Conservation (phyloP, 2,888 invertebrate species). For the Syrphus vitripennis region DNA sequence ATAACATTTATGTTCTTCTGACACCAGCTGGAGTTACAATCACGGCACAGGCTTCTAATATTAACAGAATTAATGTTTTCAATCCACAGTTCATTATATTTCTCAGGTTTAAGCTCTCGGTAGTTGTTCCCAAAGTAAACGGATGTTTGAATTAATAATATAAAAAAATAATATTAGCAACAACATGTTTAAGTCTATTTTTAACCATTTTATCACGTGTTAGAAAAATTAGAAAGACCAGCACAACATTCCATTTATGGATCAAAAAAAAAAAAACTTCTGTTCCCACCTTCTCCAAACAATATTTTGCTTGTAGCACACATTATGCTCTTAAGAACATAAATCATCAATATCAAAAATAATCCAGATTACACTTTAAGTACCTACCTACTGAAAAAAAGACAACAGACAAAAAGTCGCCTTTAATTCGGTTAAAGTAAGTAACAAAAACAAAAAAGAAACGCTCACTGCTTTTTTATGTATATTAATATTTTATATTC, state of each 20-base stretch:
- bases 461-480: background rate
- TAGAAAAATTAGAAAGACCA: background rate
- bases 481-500: background rate
- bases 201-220: background rate
- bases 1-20: too few species aligned
- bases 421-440: constrained; percentile 15
- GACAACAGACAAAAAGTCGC: constrained; percentile 35
- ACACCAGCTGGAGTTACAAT: too few species aligned
- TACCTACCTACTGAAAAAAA: constrained; percentile 31
- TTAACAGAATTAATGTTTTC: too few species aligned
- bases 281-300: background rate
- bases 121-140: too few species aligned
- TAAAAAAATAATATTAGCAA: too few species aligned
- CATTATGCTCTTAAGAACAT: constrained; percentile 22
- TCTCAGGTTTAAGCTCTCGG: too few species aligned
- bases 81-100: too few species aligned
- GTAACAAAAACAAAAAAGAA: background rate
- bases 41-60: too few species aligned
- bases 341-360: constrained; percentile 30
- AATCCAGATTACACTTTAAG: constrained; percentile 63
- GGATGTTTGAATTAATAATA: background rate
- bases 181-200: background rate
- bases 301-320: background rate
- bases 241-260: background rate
- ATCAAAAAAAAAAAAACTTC: background rate